Conservation (phyloP, 1,140 invertebrate species). For the Leptopilina clavipes region DNA sequence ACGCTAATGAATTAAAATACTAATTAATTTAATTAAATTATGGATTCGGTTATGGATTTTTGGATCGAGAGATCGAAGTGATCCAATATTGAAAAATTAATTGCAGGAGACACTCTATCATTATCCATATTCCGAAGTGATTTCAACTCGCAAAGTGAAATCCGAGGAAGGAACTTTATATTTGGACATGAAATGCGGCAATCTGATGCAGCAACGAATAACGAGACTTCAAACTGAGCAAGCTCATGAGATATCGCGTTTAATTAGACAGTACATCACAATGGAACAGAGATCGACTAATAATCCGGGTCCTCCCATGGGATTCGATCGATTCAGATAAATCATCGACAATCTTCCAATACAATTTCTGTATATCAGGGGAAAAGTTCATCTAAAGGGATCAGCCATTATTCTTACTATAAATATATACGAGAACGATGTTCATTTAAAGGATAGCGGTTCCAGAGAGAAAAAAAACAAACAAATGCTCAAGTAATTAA, state of each 20-base stretch:
- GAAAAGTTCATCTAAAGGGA: slow-evolving; percentile 1
- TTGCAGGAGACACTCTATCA: slow-evolving; percentile 89
- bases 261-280: slow-evolving; percentile 97
- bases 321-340: slow-evolving; percentile 69
- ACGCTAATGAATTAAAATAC: no score
- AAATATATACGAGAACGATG: neutral
- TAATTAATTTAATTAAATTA: no score
- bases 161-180: slow-evolving; percentile 95
- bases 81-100: slow-evolving; percentile 38
- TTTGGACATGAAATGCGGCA: slow-evolving; percentile 97
- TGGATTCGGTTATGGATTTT: no score
- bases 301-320: slow-evolving; percentile 61
- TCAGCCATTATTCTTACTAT: slow-evolving; percentile 16
- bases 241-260: slow-evolving; percentile 94
- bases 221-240: slow-evolving; percentile 97
- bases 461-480: neutral
- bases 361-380: neutral
- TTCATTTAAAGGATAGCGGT: slow-evolving; percentile 5
- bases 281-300: slow-evolving; percentile 81
- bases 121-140: slow-evolving; percentile 95
- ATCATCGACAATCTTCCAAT: neutral
- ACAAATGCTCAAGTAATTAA: slow-evolving; percentile 64
- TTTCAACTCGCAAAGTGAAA: slow-evolving; percentile 94
- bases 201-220: slow-evolving; percentile 95
- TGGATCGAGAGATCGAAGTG: slow-evolving; percentile 14